Evolutionary conservation across 2,888 invertebrate species (phyloP).

Genomic region (Eubasilissa splendida): DNA sequence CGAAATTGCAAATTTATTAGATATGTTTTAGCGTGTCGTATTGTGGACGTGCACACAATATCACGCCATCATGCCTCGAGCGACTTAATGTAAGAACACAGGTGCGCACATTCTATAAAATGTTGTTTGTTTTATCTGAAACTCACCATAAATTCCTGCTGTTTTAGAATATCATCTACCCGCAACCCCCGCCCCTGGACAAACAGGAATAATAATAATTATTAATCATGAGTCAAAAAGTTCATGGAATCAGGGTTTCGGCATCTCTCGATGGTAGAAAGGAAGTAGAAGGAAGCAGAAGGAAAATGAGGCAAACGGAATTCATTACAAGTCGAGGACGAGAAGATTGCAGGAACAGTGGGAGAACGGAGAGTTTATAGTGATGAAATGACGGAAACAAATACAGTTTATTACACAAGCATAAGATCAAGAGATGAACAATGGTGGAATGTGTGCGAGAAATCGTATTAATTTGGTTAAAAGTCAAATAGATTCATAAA

Average conservation of each 20-base stretch:
- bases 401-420: too few relatives aligned
- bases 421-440: too few relatives aligned
- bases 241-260: not conserved
- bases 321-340: not conserved
- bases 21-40: too few relatives aligned
- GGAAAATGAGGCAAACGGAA: not conserved
- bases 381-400: too few relatives aligned
- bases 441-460: too few relatives aligned
- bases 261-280: not conserved
- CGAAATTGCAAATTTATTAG: too few relatives aligned
- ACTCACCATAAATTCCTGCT: slow-evolving; percentile 59
- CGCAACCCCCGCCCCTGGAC: slow-evolving; percentile 58
- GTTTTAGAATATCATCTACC: slow-evolving; percentile 59
- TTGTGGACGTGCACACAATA: not conserved
- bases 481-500: too few relatives aligned
- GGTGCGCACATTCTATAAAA: slow-evolving; percentile 40
- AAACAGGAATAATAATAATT: slow-evolving; percentile 47
- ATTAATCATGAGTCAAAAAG: slow-evolving; percentile 38
- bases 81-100: slow-evolving; percentile 1
- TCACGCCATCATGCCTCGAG: slow-evolving; percentile 15
- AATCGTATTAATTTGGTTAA: too few relatives aligned
- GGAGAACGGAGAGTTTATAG: too few relatives aligned
- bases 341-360: too few relatives aligned
- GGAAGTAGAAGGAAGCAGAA: not conserved
- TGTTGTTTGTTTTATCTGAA: slow-evolving; percentile 29